Percentiles rank a stretch among this genome's conserved stretches.
Evolutionary conservation across 2,797 vertebrate genomes (phyloP).

Genomic region (Microcaecilia unicolor): DNA sequence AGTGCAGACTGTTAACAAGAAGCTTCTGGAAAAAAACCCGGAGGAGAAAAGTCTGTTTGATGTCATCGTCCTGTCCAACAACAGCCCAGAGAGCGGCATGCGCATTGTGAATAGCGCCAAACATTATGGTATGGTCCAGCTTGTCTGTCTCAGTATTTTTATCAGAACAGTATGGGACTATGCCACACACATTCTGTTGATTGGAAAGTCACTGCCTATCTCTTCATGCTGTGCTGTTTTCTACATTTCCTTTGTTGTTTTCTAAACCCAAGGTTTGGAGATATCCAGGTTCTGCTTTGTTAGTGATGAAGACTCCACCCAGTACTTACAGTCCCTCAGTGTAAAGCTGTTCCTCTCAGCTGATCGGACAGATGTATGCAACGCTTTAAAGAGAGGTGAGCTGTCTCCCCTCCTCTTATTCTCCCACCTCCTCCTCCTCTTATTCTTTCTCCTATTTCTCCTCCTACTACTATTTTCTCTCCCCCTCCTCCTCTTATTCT

Average conservation of each 20-base stretch:
- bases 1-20: constrained; percentile 54
- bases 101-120: constrained; percentile 52
- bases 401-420: not conserved
- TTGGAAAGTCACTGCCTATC: too few species aligned
- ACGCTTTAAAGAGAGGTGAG: constrained; percentile 41
- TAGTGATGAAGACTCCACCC: constrained; percentile 35
- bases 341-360: constrained; percentile 58
- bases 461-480: too few species aligned
- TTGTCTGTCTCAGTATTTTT: too few species aligned
- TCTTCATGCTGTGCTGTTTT: not conserved
- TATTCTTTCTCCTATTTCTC: too few species aligned
- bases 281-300: constrained; percentile 59
- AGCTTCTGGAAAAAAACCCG: constrained; percentile 46
- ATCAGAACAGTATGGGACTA: too few species aligned
- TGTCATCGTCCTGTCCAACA: constrained; percentile 59
- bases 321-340: constrained; percentile 36
- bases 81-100: constrained; percentile 43
- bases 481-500: not conserved
- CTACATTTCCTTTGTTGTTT: not conserved
- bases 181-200: too few species aligned
- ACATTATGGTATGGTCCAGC: constrained; percentile 46
- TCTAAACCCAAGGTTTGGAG: constrained; percentile 38
- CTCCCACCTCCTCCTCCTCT: not conserved
- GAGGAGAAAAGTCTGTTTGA: constrained; percentile 58
- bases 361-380: constrained; percentile 42